phyloP scores from a whole-genome alignment of 2,888 invertebrate species.

The Caenorhabditis parvicauda region DNA sequence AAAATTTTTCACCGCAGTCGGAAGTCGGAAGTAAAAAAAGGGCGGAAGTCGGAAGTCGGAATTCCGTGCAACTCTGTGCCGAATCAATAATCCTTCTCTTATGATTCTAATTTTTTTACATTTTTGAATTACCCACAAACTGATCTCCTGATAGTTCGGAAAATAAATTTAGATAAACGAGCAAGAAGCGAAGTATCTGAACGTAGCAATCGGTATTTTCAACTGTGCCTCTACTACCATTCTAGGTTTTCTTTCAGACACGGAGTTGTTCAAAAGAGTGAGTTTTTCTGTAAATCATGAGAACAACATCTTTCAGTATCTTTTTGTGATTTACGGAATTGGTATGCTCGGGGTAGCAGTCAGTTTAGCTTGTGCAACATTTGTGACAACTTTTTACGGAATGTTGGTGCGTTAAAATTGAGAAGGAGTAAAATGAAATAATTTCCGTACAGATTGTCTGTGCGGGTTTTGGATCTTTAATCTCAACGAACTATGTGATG shows the following conservation, averaged over 20 bases:
- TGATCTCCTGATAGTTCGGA: too few species aligned
- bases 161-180: neutral
- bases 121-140: too few species aligned
- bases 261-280: constrained; percentile 68
- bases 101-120: too few species aligned
- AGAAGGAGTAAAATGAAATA: neutral
- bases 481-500: constrained; percentile 37
- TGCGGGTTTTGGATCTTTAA: constrained; percentile 23
- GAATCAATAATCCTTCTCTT: too few species aligned
- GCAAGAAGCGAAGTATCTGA: constrained; percentile 73
- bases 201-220: constrained; percentile 82
- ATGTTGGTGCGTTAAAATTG: constrained; percentile 27
- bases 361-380: neutral
- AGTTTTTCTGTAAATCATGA: neutral
- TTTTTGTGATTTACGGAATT: neutral
- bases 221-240: constrained; percentile 86
- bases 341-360: neutral
- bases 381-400: constrained; percentile 1
- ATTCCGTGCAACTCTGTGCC: too few species aligned
- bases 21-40: too few species aligned
- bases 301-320: too few species aligned
- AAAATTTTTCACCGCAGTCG: too few species aligned
- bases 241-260: constrained; percentile 85
- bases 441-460: constrained; percentile 5
- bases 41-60: too few species aligned